These are phyloP conservation scores for Chloroclysta siterata DNA, from an alignment of 2,888 invertebrate species.

Conservation along the genomic window DNA sequence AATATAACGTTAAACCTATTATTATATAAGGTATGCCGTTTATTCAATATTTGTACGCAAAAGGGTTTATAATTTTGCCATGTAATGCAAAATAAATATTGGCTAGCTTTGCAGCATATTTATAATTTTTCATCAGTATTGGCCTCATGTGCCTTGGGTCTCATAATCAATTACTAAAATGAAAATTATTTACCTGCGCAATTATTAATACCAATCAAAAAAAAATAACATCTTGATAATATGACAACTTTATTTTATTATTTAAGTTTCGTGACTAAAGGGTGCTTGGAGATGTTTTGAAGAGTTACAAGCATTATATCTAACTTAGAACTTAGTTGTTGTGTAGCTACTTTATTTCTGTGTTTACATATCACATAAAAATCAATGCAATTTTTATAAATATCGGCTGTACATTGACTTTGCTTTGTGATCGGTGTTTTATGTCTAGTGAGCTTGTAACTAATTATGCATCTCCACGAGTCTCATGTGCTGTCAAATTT, in stretches of 20 bases:
- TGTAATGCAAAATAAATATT: slow-evolving; percentile 5
- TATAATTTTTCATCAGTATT: neutral
- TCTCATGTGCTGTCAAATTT: slow-evolving; percentile 53
- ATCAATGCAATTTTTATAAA: slow-evolving; percentile 52
- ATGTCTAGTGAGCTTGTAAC: slow-evolving; percentile 53
- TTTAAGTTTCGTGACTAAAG: slow-evolving; percentile 47
- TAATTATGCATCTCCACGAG: slow-evolving; percentile 53
- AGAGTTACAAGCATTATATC: slow-evolving; percentile 49
- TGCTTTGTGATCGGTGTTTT: slow-evolving; percentile 49
- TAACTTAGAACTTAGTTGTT: slow-evolving; percentile 51
- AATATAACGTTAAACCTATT: no score
- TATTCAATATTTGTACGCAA: slow-evolving; percentile 8
- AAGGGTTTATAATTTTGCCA: slow-evolving; percentile 10
- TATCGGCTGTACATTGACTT: slow-evolving; percentile 60
- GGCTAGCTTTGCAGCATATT: neutral
- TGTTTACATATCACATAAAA: slow-evolving; percentile 66
- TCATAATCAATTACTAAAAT: slow-evolving; percentile 4
- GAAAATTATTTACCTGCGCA: neutral
- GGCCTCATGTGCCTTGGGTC: slow-evolving; percentile 6
- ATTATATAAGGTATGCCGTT: neutral
- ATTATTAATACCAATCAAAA: neutral
- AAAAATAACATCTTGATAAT: neutral
- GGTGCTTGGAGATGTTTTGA: slow-evolving; percentile 61
- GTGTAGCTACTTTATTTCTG: slow-evolving; percentile 57
- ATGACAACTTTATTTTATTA: neutral